Base-by-base conservation (phyloP, 2,797 vertebrate species). In the Uromys caudimaculatus region DNA sequence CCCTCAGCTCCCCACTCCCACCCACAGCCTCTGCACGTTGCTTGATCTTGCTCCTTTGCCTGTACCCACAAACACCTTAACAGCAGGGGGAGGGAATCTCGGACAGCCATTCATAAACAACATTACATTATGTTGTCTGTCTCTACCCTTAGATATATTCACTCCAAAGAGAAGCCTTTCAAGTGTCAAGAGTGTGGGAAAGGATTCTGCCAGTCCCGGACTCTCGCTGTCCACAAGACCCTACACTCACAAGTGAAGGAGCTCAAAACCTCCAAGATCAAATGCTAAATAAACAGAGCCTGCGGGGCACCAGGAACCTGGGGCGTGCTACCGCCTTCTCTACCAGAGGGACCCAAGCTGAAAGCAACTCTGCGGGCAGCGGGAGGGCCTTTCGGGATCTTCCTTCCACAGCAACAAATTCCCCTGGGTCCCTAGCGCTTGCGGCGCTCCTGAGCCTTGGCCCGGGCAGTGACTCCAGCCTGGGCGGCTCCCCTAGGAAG, bases 81-180 rank as follows among this genome's bases (percentile, higher is more conserved):
- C 3, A 29, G 14, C 21, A 5, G 16, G 81, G 76, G 89, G 71
- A 73, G 88, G 67, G 58, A 35, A 62, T 50, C 73, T 71, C 17
- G 69, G 84, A 3, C 50, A 95, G 29, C 38, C 54, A 50, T 79
- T 56, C 17, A 21, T 75, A 60, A 79, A 32, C 83, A 47, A 44
- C 56, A 24, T 32, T 60, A 76, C 58, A 13, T 71, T 58, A 3
- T n/a, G 84, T 96, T 81, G 38, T 89, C 75, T 93, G 32, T 95
- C 95, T 97, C 78, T 95, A 58, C 54, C 87, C 62, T 38, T 98
- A 99, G 99, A 99, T 99, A 99, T 98, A 99, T 99, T 97, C 99
- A 99, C 97, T 99, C 99, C 98, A 99, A 99, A 99, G 99, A 99
- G 98, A 99, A 99, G 96, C 99, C 99, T 79, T 99, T 99, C 98